These are phyloP conservation scores for Rhyacophila brunnea DNA, from an alignment of 1,140 invertebrate species.

Conservation along the genomic window DNA sequence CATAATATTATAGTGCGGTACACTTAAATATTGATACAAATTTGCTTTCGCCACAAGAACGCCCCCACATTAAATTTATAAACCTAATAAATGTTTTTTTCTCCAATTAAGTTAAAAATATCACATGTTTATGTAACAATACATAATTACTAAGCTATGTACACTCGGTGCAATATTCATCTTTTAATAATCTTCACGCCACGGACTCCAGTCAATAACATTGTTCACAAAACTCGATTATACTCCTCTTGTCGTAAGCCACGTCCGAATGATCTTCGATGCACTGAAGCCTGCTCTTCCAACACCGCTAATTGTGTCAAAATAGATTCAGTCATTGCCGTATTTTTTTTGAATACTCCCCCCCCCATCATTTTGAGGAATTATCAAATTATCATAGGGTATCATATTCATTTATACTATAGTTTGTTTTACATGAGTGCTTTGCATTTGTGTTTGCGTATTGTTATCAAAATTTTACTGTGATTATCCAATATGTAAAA, in stretches of 20 bases:
- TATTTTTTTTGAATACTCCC: no score
- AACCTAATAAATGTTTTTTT: conserved; percentile 27
- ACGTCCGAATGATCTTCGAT: not conserved
- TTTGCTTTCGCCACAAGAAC: conserved; percentile 9
- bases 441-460: no score
- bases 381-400: no score
- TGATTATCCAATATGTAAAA: no score
- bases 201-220: not conserved
- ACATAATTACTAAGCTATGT: conserved; percentile 13
- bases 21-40: conserved; percentile 16
- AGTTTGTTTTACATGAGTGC: no score
- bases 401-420: no score
- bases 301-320: no score
- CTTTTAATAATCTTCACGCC: not conserved
- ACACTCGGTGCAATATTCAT: conserved; percentile 15
- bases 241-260: not conserved
- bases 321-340: no score
- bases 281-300: no score
- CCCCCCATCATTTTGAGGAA: no score
- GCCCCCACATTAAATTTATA: conserved; percentile 8
- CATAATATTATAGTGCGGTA: not conserved
- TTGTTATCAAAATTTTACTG: no score
- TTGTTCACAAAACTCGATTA: not conserved
- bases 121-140: conserved; percentile 36
- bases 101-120: conserved; percentile 36